These are phyloP conservation scores for Meliscaeva auricollis DNA, from an alignment of 2,888 invertebrate genomes.

Conservation along the genomic window DNA sequence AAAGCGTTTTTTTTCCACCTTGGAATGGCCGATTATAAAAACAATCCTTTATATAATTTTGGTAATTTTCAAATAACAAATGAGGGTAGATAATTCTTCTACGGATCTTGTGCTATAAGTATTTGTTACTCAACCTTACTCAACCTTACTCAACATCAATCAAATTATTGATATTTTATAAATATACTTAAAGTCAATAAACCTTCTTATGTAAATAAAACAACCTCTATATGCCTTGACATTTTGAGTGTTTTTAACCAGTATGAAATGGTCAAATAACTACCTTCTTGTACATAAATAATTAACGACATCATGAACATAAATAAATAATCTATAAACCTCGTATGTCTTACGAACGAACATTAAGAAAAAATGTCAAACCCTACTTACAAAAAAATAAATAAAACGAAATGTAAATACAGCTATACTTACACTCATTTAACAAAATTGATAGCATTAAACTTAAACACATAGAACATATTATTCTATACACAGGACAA, in stretches of 20 bases:
- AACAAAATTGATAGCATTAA: constrained; percentile 49
- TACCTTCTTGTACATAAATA: constrained; percentile 23
- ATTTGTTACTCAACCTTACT: no score
- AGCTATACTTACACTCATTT: constrained; percentile 60
- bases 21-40: no score
- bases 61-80: no score
- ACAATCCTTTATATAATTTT: no score
- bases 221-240: neutral
- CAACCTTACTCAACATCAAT: no score
- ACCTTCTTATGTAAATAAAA: constrained; percentile 25
- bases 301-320: neutral
- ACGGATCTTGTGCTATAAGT: no score
- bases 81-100: no score
- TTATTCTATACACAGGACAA: constrained; percentile 77
- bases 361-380: constrained; percentile 20
- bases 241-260: neutral
- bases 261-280: neutral
- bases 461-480: constrained; percentile 68
- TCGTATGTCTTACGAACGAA: constrained; percentile 11
- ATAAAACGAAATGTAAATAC: constrained; percentile 55
- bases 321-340: neutral
- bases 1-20: no score
- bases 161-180: neutral
- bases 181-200: neutral
- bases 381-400: constrained; percentile 38